These are phyloP conservation scores for Seriola dumerili DNA, from an alignment of 2,113 vertebrate species.

Conservation along the genomic window DNA sequence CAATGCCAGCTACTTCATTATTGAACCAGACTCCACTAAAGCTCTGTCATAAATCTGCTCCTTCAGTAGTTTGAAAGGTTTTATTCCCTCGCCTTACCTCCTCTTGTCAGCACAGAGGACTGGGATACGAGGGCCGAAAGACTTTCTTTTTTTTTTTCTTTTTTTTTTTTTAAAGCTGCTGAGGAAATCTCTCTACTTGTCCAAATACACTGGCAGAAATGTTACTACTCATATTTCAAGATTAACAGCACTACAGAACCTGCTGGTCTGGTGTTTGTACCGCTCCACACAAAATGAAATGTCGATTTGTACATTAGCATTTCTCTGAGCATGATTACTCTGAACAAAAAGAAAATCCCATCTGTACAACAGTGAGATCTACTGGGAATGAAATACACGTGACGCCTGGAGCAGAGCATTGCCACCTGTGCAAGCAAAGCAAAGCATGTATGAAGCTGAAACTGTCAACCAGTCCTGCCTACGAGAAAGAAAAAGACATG, in stretches of 20 bases:
- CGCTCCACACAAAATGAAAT: slow-evolving; percentile 32
- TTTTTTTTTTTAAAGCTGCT: slow-evolving; percentile 52
- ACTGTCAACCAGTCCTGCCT: slow-evolving; percentile 51
- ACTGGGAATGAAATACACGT: slow-evolving; percentile 74
- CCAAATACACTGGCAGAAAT: slow-evolving; percentile 49
- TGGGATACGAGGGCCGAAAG: background rate
- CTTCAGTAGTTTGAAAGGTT: slow-evolving; percentile 37
- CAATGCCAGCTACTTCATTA: slow-evolving; percentile 43
- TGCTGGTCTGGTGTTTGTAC: slow-evolving; percentile 57
- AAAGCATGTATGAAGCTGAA: slow-evolving; percentile 66
- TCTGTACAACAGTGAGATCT: slow-evolving; percentile 74
- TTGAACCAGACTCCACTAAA: slow-evolving; percentile 43
- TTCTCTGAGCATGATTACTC: slow-evolving; percentile 53
- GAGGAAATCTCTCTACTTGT: slow-evolving; percentile 46
- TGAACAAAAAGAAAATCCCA: slow-evolving; percentile 63
- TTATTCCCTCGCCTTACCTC: too few relatives aligned
- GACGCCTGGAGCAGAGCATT: slow-evolving; percentile 67
- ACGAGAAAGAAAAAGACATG: slow-evolving; percentile 36
- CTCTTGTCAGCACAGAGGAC: slow-evolving; percentile 40
- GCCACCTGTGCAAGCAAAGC: slow-evolving; percentile 79
- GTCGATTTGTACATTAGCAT: slow-evolving; percentile 58
- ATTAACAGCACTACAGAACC: slow-evolving; percentile 47
- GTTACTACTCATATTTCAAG: slow-evolving; percentile 59
- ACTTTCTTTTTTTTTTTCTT: background rate
- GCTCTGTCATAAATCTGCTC: slow-evolving; percentile 49